A percentile compares a stretch with the other conserved stretches of the same genome.
Conservation (phyloP, 2,113 vertebrate species). For the Chloropsis hardwickii region DNA sequence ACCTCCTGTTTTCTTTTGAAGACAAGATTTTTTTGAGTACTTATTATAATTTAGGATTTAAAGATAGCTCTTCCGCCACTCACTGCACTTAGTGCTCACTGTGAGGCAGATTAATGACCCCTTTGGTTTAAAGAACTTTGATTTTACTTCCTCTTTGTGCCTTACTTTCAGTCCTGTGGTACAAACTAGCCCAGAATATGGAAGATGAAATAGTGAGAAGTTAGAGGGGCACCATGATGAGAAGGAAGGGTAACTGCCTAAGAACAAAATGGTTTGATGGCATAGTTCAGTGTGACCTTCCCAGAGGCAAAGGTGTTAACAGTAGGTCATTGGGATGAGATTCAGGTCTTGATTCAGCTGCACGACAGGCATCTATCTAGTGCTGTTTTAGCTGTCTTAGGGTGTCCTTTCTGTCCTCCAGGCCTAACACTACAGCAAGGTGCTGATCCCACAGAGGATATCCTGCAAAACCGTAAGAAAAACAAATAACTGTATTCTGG, state of each 20-base stretch:
- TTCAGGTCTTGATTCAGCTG: neutral
- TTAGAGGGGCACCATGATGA: neutral
- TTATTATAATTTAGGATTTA: conserved; percentile 57
- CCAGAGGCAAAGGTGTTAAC: neutral
- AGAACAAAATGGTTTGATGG: neutral
- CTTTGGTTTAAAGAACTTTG: conserved; percentile 35
- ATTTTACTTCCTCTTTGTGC: conserved; percentile 39
- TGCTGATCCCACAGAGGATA: neutral
- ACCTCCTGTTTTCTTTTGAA: conserved; percentile 46
- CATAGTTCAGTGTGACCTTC: neutral
- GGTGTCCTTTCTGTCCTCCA: neutral
- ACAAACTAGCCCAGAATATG: neutral
- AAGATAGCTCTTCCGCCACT: conserved; percentile 24
- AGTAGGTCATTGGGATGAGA: neutral
- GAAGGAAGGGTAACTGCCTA: neutral
- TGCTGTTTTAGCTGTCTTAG: neutral
- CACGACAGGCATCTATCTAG: neutral
- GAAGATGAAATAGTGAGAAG: neutral
- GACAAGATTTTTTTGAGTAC: conserved; percentile 23
- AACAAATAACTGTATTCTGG: neutral
- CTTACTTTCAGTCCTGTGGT: too few species aligned
- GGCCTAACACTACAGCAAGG: neutral
- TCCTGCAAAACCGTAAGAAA: neutral
- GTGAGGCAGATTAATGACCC: conserved; percentile 18
- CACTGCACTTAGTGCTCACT: conserved; percentile 12